Conservation (phyloP, 2,797 vertebrate genomes). For the Glyptemys insculpta region DNA sequence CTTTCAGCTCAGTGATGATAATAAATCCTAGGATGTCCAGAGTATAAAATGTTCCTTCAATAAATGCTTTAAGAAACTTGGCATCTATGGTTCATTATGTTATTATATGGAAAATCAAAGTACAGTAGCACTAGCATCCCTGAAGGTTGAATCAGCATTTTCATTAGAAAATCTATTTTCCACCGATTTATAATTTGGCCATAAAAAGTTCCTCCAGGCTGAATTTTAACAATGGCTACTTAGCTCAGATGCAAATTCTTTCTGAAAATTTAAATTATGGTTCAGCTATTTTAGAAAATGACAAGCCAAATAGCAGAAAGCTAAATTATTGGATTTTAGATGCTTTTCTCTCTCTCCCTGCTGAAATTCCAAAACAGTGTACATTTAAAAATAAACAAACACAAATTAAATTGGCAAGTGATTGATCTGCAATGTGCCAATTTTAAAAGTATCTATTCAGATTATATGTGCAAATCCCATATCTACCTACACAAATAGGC, state of each 20-base stretch:
- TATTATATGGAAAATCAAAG: conserved; percentile 46
- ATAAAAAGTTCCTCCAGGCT: conserved; percentile 28
- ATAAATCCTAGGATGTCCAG: conserved; percentile 22
- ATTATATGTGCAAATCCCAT: background rate
- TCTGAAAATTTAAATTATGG: background rate
- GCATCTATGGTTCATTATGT: conserved; percentile 6
- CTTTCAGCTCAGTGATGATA: conserved; percentile 16
- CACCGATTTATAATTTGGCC: conserved; percentile 43
- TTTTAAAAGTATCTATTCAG: background rate
- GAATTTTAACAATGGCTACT: background rate
- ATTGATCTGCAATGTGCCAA: background rate
- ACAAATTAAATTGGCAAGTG: background rate
- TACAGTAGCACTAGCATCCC: background rate
- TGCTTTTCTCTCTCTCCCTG: background rate
- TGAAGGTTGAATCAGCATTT: conserved; percentile 58
- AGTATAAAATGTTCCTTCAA: conserved; percentile 46
- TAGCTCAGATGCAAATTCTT: background rate
- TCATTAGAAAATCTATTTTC: conserved; percentile 50
- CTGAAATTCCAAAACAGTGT: background rate
- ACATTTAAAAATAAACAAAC: background rate
- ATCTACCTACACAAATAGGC: background rate
- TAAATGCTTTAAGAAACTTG: conserved; percentile 45
- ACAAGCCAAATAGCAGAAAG: background rate
- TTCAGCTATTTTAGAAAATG: background rate
- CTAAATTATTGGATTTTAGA: background rate